phyloP scores from a whole-genome alignment of 2,888 invertebrate species.

The Saturnia pavonia region DNA sequence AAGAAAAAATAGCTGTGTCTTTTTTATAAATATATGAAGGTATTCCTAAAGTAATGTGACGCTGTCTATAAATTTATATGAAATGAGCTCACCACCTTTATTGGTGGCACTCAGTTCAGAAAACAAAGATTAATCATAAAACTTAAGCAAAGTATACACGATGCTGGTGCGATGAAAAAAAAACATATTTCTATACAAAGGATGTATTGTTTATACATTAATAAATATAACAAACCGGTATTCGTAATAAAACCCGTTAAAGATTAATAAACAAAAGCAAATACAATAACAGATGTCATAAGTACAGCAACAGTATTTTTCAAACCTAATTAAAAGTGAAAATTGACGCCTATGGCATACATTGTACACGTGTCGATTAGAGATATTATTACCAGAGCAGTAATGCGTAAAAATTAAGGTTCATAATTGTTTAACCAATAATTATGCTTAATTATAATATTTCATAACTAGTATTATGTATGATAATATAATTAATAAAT shows the following conservation, averaged over 20 bases:
- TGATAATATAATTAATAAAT: background rate
- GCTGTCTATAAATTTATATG: background rate
- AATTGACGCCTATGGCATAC: slow-evolving; percentile 8
- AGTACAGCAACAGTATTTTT: slow-evolving; percentile 4
- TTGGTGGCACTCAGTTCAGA: background rate
- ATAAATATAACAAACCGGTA: background rate
- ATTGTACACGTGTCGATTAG: slow-evolving; percentile 3
- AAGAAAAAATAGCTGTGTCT: background rate
- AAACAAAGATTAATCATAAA: background rate
- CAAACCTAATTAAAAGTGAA: slow-evolving; percentile 2
- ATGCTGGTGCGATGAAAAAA: background rate
- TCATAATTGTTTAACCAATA: background rate
- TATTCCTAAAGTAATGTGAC: too few relatives aligned
- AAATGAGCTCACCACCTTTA: too few relatives aligned
- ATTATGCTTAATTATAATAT: background rate
- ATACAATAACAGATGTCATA: slow-evolving; percentile 2
- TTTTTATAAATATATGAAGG: background rate
- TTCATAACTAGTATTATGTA: background rate
- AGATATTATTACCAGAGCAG: background rate
- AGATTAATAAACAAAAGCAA: slow-evolving; percentile 8
- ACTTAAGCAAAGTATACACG: background rate
- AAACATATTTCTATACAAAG: background rate
- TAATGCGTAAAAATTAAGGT: background rate
- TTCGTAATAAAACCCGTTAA: background rate
- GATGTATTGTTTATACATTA: background rate